phyloP scores from a whole-genome alignment of 2,797 vertebrate species.

The Molossus molossus region DNA sequence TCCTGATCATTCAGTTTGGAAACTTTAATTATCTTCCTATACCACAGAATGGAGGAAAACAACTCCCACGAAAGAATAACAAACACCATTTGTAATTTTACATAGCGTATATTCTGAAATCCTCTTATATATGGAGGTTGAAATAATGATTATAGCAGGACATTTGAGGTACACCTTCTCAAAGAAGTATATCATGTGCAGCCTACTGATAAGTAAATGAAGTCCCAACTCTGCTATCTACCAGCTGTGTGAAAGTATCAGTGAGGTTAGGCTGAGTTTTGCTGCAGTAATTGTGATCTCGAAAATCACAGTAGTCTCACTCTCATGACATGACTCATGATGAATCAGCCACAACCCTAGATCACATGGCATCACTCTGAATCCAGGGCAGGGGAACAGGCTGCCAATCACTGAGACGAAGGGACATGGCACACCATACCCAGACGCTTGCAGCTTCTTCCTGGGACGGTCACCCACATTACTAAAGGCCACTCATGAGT shows the following conservation, averaged over 20 bases:
- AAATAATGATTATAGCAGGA: background rate
- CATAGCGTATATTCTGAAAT: background rate
- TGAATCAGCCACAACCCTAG: too few species aligned
- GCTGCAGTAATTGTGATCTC: background rate
- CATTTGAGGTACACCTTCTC: background rate
- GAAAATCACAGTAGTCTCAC: background rate
- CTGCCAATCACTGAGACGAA: background rate
- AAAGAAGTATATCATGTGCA: background rate
- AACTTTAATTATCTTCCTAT: background rate
- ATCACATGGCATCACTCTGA: background rate
- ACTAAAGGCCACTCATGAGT: background rate
- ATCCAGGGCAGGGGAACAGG: background rate
- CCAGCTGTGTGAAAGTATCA: background rate
- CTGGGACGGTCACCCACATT: background rate
- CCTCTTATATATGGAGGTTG: background rate
- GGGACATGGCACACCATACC: background rate
- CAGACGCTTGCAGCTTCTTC: background rate
- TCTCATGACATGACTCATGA: background rate
- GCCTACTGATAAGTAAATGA: background rate
- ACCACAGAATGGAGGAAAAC: background rate
- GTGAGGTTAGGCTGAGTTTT: background rate
- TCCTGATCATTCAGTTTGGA: background rate
- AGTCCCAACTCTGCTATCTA: background rate
- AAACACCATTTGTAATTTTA: background rate
- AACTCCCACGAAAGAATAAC: background rate